Evolutionary conservation across 2,888 invertebrate species (phyloP), one percentile per base, ranked within the genome.

Genomic region (Eudasyphora cyanicolor): DNA sequence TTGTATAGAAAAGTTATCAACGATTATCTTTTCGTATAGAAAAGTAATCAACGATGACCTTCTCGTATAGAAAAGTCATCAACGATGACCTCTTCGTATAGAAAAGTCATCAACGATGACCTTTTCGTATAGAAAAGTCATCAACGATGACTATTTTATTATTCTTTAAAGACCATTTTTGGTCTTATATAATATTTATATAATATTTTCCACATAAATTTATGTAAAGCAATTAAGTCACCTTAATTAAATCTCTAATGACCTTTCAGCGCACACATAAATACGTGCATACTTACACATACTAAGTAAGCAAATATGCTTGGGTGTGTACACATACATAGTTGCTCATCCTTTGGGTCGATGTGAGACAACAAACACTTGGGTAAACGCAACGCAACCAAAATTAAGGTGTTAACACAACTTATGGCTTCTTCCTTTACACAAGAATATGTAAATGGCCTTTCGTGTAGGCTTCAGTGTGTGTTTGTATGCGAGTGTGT

Each of bases 381-480:
- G 17, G 54, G 27, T 42, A 75, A 32, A 78, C 38, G 70, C 51
- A 62, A 82, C 54, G 10, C 10, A 32, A 38, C 71, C 79, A 71
- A 82, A 64, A 67, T 76, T 54, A 75, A 79, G 75, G 70, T 79
- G 78, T 79, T 75, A 82, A 76, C 79, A 73, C 64, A 79, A 79
- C 54, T 76, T 45, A 64, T 70, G 17, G 64, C 64, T 64, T 64
- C 17, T n/a, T 35, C 8, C 51, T 19, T 14, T 32, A 0, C 21
- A 27, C 14, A 51, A 17, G n/a, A n/a, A n/a, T 29, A 49, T 32
- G 27, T 57, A 62, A 19, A 38, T 51, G 6, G 38, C 6, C 38
- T 10, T 12, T 38, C 12, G 21, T 70, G 32, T 17, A 49, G 29
- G 29, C 54, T 24, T 17, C n/a, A n/a, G 4, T 78, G 27, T 2